Conservation (phyloP, 2,888 invertebrate species). For the Diadegma fenestrale region DNA sequence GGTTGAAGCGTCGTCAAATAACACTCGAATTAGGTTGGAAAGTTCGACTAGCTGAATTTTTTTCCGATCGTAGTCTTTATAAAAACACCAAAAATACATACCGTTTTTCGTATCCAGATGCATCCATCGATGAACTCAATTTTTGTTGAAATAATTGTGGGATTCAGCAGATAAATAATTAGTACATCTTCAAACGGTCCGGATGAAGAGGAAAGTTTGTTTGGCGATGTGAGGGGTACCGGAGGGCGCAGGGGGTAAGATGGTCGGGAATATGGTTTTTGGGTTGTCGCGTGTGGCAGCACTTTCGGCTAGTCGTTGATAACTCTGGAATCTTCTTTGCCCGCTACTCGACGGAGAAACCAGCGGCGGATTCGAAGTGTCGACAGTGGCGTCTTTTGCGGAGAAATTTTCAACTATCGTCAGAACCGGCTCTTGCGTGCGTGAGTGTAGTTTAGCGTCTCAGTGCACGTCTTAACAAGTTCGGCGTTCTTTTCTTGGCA, state of each 20-base stretch:
- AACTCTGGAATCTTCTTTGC: no score
- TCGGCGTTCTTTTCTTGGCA: neutral
- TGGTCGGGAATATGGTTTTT: no score
- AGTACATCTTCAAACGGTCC: neutral
- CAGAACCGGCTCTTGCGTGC: neutral
- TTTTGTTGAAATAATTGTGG: neutral
- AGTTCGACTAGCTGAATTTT: neutral
- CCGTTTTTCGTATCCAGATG: constrained; percentile 9
- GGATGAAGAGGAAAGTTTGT: neutral
- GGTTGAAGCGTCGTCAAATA: constrained; percentile 16
- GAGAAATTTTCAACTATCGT: neutral
- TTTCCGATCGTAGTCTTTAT: neutral
- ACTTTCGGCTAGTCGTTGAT: no score
- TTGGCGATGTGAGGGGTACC: neutral
- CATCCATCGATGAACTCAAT: neutral
- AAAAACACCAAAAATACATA: neutral
- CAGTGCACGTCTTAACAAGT: neutral
- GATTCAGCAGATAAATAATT: neutral
- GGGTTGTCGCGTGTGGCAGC: no score
- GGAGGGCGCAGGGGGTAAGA: no score
- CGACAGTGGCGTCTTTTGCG: neutral
- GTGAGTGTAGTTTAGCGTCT: neutral
- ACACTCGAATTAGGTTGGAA: constrained; percentile 17
- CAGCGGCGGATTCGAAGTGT: neutral
- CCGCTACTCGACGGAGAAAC: no score